Percentiles rank a stretch among this genome's conserved stretches.
These are phyloP conservation scores for human DNA, from an alignment of 2,113 vertebrate species.

Conservation along the genomic window GRCh38 chr12:24387501-24388000, in stretches of 20 bases:
- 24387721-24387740: slow-evolving; percentile 47
- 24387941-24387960: not conserved
- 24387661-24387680: not conserved
- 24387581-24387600: not conserved
- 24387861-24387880: not conserved
- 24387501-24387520: not conserved
- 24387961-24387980: not conserved
- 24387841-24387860: not conserved
- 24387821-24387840: not conserved
- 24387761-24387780: not conserved
- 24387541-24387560: not conserved
- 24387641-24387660: not conserved
- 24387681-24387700: slow-evolving; percentile 36
- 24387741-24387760: slow-evolving; percentile 26
- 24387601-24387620: not conserved
- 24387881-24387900: not conserved
- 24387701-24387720: slow-evolving; percentile 38
- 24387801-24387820: not conserved
- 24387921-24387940: not conserved
- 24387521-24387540: not conserved
- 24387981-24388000: slow-evolving; percentile 6
- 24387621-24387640: not conserved
- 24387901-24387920: not conserved
- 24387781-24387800: slow-evolving; percentile 32
- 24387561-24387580: not conserved